Conservation (phyloP, 1,140 invertebrate species). For the Drosophila subpulchrella region DNA sequence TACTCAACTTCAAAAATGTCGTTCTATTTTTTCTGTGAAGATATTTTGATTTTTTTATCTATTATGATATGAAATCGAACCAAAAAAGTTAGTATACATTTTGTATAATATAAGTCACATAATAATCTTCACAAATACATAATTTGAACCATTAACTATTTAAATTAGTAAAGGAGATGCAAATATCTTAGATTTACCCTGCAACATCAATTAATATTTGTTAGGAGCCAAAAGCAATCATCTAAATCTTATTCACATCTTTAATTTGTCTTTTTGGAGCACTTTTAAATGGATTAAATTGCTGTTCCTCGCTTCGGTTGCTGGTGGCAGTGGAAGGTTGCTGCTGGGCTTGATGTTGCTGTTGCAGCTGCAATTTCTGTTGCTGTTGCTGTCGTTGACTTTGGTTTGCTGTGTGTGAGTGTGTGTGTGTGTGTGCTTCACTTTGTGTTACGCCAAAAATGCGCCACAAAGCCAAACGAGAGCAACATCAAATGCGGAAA, state of each 20-base stretch:
- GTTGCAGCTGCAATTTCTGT: conserved; percentile 27
- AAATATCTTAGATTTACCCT: not conserved
- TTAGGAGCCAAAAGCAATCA: not conserved
- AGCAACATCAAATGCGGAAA: conserved; percentile 51
- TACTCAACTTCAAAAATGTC: too few relatives aligned
- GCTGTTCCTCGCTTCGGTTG: conserved; percentile 10
- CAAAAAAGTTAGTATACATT: too few relatives aligned
- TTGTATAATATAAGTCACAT: too few relatives aligned
- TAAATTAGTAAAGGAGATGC: too few relatives aligned
- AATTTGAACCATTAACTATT: too few relatives aligned
- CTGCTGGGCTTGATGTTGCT: conserved; percentile 6
- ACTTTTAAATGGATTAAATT: conserved; percentile 35
- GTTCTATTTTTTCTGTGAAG: too few relatives aligned
- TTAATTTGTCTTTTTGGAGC: conserved; percentile 8
- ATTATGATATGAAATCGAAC: too few relatives aligned
- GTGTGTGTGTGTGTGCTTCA: conserved; percentile 58
- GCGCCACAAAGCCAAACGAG: conserved; percentile 80
- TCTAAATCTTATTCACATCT: not conserved
- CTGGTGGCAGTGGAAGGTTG: not conserved
- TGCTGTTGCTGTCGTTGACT: conserved; percentile 49
- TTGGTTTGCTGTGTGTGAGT: conserved; percentile 40
- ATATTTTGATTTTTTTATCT: too few relatives aligned
- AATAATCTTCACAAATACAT: too few relatives aligned
- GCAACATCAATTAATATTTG: conserved; percentile 2
- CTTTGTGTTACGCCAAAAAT: conserved; percentile 81